Conservation (phyloP, 2,113 vertebrate species). For the Chaenogobius annularis region DNA sequence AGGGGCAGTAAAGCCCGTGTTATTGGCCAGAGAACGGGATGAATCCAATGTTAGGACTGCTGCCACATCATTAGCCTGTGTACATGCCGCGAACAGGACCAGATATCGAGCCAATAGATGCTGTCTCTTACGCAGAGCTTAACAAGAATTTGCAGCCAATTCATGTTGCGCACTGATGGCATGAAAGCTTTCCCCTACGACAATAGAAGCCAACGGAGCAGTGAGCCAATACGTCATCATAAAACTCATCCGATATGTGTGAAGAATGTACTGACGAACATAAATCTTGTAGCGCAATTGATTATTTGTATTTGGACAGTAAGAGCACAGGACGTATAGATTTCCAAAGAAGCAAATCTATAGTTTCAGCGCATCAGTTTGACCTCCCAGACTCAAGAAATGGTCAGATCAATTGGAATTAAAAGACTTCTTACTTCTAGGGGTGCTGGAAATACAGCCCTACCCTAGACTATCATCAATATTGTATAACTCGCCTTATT, state of each 20-base stretch:
- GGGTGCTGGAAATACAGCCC: too few species aligned
- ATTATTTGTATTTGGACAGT: neutral
- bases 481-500: neutral
- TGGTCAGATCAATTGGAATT: too few species aligned
- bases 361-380: too few species aligned
- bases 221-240: neutral
- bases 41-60: conserved; percentile 23
- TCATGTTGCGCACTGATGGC: conserved; percentile 12
- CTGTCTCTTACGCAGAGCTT: conserved; percentile 18
- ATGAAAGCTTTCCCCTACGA: neutral
- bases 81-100: conserved; percentile 38
- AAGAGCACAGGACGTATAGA: neutral
- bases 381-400: too few species aligned
- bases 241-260: neutral
- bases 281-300: neutral
- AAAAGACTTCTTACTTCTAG: too few species aligned
- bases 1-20: neutral
- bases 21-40: neutral
- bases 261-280: neutral
- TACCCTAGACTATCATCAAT: neutral
- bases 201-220: neutral
- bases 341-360: neutral
- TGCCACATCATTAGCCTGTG: conserved; percentile 44
- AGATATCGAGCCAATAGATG: conserved; percentile 33
- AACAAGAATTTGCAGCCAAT: conserved; percentile 39